Evolutionary conservation across 1,140 invertebrate species (phyloP).

Genomic region (Copidosoma floridanum): DNA sequence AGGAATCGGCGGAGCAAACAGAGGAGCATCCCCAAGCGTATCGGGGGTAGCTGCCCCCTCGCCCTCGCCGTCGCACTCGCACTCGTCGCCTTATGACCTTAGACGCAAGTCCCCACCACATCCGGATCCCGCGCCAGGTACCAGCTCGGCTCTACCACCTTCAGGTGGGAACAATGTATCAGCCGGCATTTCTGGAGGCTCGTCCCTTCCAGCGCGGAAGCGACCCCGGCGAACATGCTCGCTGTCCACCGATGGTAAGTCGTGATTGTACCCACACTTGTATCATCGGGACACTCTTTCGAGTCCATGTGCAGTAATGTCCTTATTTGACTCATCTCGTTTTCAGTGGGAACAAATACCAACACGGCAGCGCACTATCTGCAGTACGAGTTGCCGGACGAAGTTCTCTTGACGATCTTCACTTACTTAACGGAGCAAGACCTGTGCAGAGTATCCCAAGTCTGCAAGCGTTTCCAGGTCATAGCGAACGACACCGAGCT

Average conservation of each 20-base stretch:
- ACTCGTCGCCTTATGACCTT: conserved; percentile 83
- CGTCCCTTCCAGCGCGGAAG: conserved; percentile 76
- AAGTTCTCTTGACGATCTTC: conserved; percentile 93
- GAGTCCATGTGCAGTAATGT: no score
- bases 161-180: conserved; percentile 54
- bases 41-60: conserved; percentile 54
- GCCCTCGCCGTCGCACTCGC: conserved; percentile 56
- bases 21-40: conserved; percentile 53
- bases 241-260: conserved; percentile 64
- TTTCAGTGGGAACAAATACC: conserved; percentile 55
- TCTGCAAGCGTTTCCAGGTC: conserved; percentile 91
- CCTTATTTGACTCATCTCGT: no score
- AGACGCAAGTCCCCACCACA: conserved; percentile 75
- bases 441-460: conserved; percentile 87
- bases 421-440: conserved; percentile 92
- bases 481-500: conserved; percentile 93
- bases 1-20: conserved; percentile 40
- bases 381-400: conserved; percentile 92
- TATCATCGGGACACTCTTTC: no score
- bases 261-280: no score
- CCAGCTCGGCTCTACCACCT: conserved; percentile 53
- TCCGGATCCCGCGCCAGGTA: conserved; percentile 53
- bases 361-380: conserved; percentile 86
- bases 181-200: conserved; percentile 58
- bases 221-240: conserved; percentile 70